Evolutionary conservation across 2,797 vertebrate genomes (phyloP).

Genomic region (Botia almorhae): DNA sequence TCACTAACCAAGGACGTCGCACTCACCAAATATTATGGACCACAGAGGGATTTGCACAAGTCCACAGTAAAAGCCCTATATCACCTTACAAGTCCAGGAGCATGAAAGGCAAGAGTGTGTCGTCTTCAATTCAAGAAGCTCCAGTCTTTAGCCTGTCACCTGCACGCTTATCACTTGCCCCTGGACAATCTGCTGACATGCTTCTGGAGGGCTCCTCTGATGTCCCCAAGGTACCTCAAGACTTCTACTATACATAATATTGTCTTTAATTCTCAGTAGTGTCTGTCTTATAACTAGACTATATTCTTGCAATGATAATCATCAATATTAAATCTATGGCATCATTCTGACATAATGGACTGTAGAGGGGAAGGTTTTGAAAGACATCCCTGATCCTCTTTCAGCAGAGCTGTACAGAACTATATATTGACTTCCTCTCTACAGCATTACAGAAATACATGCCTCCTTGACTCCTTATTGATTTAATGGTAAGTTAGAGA

Average conservation of each 20-base stretch:
- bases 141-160: constrained; percentile 81
- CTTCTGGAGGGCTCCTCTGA: constrained; percentile 79
- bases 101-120: constrained; percentile 27
- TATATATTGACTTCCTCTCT: constrained; percentile 46
- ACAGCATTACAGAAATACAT: constrained; percentile 42
- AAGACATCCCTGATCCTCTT: constrained; percentile 52
- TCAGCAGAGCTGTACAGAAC: constrained; percentile 27
- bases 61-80: constrained; percentile 41
- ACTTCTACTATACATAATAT: background rate
- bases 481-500: constrained; percentile 51
- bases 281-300: background rate
- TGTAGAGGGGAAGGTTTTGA: constrained; percentile 47
- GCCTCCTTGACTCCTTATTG: constrained; percentile 50
- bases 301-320: background rate
- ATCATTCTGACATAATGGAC: constrained; percentile 5
- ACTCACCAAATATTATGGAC: constrained; percentile 85
- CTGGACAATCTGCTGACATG: constrained; percentile 78
- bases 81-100: constrained; percentile 42
- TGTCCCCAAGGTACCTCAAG: constrained; percentile 74
- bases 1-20: constrained; percentile 84
- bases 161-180: constrained; percentile 76
- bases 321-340: background rate
- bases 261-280: background rate
- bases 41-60: constrained; percentile 68
- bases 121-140: background rate